These are phyloP conservation scores for Amphipoea lucens DNA, from an alignment of 2,888 invertebrate species.

Conservation along the genomic window DNA sequence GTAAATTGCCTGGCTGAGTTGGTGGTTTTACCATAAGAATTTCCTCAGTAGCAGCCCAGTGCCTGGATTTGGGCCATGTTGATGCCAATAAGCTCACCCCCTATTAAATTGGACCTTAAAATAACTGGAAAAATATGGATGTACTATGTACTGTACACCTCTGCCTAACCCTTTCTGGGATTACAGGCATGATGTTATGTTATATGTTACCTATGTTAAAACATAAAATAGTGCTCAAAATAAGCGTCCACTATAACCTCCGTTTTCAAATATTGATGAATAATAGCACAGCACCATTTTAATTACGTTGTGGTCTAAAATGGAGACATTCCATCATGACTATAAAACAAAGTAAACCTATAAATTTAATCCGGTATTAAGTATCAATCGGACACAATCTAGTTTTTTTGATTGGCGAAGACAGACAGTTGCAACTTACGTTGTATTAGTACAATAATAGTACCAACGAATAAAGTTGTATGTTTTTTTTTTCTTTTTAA, in stretches of 20 bases:
- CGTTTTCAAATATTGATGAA: background rate
- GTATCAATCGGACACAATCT: constrained; percentile 35
- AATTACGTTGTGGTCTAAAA: constrained; percentile 42
- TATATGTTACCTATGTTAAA: background rate
- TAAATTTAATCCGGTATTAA: constrained; percentile 49
- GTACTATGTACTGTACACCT: background rate
- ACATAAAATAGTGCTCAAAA: background rate
- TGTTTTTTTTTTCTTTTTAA: too few species aligned
- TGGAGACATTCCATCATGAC: constrained; percentile 45
- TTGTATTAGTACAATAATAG: constrained; percentile 40
- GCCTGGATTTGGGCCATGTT: background rate
- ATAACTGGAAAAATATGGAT: background rate
- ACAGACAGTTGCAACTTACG: constrained; percentile 38
- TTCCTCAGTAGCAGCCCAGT: background rate
- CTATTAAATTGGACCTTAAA: background rate
- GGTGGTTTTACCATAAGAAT: background rate
- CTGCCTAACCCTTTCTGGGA: background rate
- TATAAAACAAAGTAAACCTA: constrained; percentile 52
- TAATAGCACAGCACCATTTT: constrained; percentile 17
- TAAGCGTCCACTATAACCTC: background rate
- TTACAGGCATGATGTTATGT: background rate
- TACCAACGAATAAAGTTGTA: background rate
- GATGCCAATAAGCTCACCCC: background rate
- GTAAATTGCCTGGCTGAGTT: too few species aligned
- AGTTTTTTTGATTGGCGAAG: constrained; percentile 40